phyloP scores from a whole-genome alignment of 2,113 vertebrate genomes.

The Ciconia stormi region DNA sequence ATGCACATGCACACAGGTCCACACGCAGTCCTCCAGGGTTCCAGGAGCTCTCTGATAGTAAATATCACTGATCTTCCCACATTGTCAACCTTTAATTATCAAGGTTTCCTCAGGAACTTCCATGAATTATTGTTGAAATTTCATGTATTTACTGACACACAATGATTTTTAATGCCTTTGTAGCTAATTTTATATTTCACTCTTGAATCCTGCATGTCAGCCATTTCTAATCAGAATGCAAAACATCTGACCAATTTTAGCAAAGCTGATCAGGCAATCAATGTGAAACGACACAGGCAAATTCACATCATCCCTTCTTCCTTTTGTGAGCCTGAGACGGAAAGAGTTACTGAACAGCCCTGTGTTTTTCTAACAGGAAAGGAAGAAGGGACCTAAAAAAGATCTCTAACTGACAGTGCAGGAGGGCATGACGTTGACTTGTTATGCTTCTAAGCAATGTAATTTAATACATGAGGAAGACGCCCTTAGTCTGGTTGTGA shows the following conservation, averaged over 20 bases:
- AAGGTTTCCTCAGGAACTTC: not conserved
- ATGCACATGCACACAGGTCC: not conserved
- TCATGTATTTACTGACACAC: not conserved
- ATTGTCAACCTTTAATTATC: not conserved
- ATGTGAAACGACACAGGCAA: not conserved
- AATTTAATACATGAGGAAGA: slow-evolving; percentile 57
- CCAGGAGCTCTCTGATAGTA: not conserved
- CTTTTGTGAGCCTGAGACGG: not conserved
- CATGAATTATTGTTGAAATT: not conserved
- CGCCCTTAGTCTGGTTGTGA: slow-evolving; percentile 30
- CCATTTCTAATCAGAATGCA: not conserved
- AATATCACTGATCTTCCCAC: not conserved
- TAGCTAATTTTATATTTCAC: not conserved
- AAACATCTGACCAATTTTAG: not conserved
- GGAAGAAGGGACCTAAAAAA: slow-evolving; percentile 31
- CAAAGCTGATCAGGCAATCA: not conserved
- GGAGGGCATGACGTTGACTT: slow-evolving; percentile 30
- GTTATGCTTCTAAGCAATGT: slow-evolving; percentile 29
- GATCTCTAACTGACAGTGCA: not conserved
- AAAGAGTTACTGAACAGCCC: not conserved
- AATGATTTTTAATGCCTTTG: not conserved
- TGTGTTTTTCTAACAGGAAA: slow-evolving; percentile 15
- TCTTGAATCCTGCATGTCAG: not conserved
- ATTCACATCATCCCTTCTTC: not conserved
- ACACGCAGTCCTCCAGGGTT: not conserved